Evolutionary conservation across 2,113 vertebrate genomes (phyloP).

Genomic region (Anthoscopus minutus): DNA sequence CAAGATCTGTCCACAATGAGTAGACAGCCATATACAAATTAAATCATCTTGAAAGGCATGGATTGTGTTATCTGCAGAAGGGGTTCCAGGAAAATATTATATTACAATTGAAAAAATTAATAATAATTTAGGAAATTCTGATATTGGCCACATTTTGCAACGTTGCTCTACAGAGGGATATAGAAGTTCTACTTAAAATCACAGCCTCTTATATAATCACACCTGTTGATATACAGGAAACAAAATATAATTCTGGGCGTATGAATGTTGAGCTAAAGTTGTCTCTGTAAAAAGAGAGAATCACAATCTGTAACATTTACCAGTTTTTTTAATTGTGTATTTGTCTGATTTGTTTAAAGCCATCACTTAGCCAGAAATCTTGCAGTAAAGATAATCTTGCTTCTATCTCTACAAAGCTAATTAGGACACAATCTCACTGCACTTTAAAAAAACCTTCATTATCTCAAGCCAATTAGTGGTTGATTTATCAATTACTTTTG

Average conservation of each 20-base stretch:
- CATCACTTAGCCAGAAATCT: not conserved
- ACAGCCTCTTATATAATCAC: not conserved
- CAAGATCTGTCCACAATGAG: not conserved
- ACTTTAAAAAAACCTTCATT: slow-evolving; percentile 49
- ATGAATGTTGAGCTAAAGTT: not conserved
- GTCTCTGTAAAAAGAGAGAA: not conserved
- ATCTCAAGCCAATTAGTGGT: slow-evolving; percentile 51
- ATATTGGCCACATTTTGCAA: not conserved
- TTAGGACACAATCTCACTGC: slow-evolving; percentile 26
- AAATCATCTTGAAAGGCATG: not conserved
- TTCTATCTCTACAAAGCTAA: slow-evolving; percentile 38
- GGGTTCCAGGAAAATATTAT: not conserved
- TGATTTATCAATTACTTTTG: slow-evolving; percentile 67
- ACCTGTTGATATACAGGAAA: not conserved
- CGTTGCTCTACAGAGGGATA: not conserved
- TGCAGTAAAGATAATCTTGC: slow-evolving; percentile 24
- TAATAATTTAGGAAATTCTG: not conserved
- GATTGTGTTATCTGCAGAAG: not conserved
- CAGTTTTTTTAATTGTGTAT: not conserved
- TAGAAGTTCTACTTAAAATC: not conserved
- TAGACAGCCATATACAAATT: not conserved
- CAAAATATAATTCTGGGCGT: not conserved
- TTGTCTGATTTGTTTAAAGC: slow-evolving; percentile 16
- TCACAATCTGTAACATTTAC: not conserved
- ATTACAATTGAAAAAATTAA: not conserved